Evolutionary conservation across 2,113 vertebrate species (phyloP).

Genomic region (Acanthochromis polyacanthus): DNA sequence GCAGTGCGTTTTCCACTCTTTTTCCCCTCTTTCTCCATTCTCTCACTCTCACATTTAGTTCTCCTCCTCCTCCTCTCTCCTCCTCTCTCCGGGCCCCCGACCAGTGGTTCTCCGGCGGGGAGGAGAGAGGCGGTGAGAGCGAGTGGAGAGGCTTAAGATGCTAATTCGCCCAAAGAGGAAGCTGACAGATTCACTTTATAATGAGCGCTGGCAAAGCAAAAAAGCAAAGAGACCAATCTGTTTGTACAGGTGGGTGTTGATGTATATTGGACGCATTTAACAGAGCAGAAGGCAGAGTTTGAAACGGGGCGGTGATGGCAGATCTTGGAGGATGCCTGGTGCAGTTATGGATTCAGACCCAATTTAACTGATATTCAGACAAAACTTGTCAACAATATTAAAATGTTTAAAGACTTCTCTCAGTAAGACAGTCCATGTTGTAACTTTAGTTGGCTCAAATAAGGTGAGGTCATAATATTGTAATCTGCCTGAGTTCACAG

Average conservation of each 20-base stretch:
- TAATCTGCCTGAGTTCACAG: conserved; percentile 12
- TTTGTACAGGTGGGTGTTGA: conserved; percentile 20
- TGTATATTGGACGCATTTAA: conserved; percentile 1
- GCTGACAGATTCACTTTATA: conserved; percentile 73
- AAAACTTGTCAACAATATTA: no score
- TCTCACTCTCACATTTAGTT: conserved; percentile 53
- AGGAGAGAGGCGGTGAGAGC: conserved; percentile 37
- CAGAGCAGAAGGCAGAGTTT: conserved; percentile 17
- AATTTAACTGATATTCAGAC: no score
- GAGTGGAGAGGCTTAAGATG: conserved; percentile 62
- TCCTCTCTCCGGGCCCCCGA: conserved; percentile 34
- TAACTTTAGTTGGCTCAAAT: no score
- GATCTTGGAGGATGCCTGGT: neutral
- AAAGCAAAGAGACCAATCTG: conserved; percentile 50
- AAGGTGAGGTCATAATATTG: no score
- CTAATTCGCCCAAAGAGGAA: conserved; percentile 74
- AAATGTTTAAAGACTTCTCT: no score
- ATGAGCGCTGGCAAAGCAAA: conserved; percentile 47
- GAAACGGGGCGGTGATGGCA: conserved; percentile 13
- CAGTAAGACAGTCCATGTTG: no score
- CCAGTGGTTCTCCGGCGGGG: conserved; percentile 38
- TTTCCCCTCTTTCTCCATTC: conserved; percentile 20
- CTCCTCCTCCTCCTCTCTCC: conserved; percentile 14
- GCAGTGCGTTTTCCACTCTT: conserved; percentile 38
- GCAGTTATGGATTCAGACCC: no score